A percentile compares a stretch with the other conserved stretches of the same genome.
Evolutionary conservation across 2,888 invertebrate species (phyloP).

Genomic region (Cremastobaeus sp.): DNA sequence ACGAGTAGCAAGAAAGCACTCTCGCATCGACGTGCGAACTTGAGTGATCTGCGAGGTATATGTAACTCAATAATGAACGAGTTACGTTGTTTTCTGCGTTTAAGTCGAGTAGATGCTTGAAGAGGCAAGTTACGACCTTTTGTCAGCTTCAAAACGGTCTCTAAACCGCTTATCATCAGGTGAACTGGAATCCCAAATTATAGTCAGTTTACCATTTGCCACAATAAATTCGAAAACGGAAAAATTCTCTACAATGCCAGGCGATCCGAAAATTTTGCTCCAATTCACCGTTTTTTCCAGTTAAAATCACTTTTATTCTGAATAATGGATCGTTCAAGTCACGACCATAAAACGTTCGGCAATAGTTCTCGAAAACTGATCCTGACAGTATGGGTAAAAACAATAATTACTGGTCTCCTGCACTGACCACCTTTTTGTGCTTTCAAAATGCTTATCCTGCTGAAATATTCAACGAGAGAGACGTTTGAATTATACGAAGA

Average conservation of each 20-base stretch:
- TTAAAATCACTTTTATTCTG: too few relatives aligned
- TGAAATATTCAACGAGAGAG: constrained; percentile 36
- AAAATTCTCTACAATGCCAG: too few relatives aligned
- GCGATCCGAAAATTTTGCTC: too few relatives aligned
- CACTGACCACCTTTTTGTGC: constrained; percentile 30
- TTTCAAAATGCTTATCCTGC: constrained; percentile 27
- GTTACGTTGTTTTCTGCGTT: constrained; percentile 43
- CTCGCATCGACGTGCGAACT: constrained; percentile 41
- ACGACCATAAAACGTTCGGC: constrained; percentile 10
- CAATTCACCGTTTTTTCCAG: too few relatives aligned
- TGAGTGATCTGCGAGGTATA: constrained; percentile 29
- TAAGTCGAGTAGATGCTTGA: constrained; percentile 43
- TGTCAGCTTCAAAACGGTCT: constrained; percentile 36
- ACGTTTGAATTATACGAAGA: too few relatives aligned
- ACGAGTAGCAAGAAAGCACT: constrained; percentile 36
- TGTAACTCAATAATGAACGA: constrained; percentile 53
- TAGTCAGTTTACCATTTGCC: neutral
- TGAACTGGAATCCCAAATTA: constrained; percentile 33
- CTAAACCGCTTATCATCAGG: neutral
- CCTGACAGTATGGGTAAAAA: constrained; percentile 8
- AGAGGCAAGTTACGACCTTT: constrained; percentile 26
- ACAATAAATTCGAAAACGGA: neutral
- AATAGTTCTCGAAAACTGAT: constrained; percentile 14
- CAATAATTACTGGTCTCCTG: constrained; percentile 30
- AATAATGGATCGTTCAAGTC: neutral